Evolutionary conservation across 2,113 vertebrate genomes (phyloP), one percentile per base, ranked within the genome.

Genomic region (Hippotragus niger): DNA sequence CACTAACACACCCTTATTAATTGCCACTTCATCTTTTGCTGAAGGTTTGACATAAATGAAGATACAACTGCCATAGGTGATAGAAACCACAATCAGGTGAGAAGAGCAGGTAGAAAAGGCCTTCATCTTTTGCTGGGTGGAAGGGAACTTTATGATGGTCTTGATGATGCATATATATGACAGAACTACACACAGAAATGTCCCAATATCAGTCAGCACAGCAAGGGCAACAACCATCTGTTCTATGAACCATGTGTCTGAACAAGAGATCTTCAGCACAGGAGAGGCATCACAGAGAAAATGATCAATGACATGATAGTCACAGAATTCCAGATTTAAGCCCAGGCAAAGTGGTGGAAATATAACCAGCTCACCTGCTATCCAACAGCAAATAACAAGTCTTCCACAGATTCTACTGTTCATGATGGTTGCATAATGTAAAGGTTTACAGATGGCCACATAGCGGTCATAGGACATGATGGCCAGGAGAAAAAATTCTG

Each of bases 381-480:
- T 27, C 96, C 94, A 98, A 81, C 87, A 94, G 5, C 55, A 94
- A 31, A 83, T 4, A 14, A 97, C 52, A 16, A 98, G n/a, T 23
- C 74, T 84, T 40, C 45, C n/a, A 45, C 97, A 98, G 67, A 86
- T 13, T 50, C 52, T 88, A 36, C 5, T 74, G 87, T 11, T 96
- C 92, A 97, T 97, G n/a, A 97, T 88, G 43, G 58, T 43, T 1
- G 74, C 57, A 23, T 96, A 98, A 76, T 93, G 95, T 17, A 98
- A 58, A 1, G 98, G 90, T 17, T 89, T 97, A 31, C 98, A 98
- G 83, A 98, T 97, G 92, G 97, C 97, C 36, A 97, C 52, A 4
- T 98, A 97, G 9, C 58, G 36, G 78, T 98, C 97, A 10, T 98
- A 98, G 74, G 98, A 98, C 97, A 98, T 98, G 67, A 91, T 93